A percentile compares a stretch with the other conserved stretches of the same genome.
Evolutionary conservation across 2,888 invertebrate species (phyloP).

Genomic region (Ochropleura leucogaster): DNA sequence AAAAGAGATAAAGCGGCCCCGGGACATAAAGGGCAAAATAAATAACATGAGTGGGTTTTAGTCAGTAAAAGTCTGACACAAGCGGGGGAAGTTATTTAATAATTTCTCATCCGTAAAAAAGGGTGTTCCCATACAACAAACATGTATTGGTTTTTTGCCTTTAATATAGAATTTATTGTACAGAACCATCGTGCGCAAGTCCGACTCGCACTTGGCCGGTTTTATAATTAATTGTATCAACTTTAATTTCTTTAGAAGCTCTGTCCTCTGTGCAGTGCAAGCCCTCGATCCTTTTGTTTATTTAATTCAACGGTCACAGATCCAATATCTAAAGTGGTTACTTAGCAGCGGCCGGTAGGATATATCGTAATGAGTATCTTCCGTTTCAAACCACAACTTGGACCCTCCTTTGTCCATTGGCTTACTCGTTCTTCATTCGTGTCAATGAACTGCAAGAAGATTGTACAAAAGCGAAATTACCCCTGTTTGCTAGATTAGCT

Average conservation of each 20-base stretch:
- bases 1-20: no score
- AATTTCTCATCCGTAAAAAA: no score
- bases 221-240: constrained; percentile 2
- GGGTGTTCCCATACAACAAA: no score
- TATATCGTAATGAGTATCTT: constrained; percentile 78
- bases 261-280: constrained; percentile 2
- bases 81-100: no score
- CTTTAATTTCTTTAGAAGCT: constrained; percentile 29
- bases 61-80: no score
- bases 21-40: no score
- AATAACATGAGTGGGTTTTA: no score
- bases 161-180: no score
- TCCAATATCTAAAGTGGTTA: constrained; percentile 59
- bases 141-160: no score
- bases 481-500: constrained; percentile 27
- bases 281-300: constrained; percentile 27
- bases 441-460: constrained; percentile 74
- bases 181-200: no score
- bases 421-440: constrained; percentile 68
- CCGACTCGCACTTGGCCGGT: no score
- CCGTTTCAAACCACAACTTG: constrained; percentile 77
- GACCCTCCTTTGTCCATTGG: constrained; percentile 72
- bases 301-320: constrained; percentile 34
- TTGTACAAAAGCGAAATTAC: constrained; percentile 52
- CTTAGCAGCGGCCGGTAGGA: constrained; percentile 66